Percentiles rank a stretch among this genome's conserved stretches.
Evolutionary conservation across 2,888 invertebrate genomes (phyloP).

Genomic region (Noctua comes): DNA sequence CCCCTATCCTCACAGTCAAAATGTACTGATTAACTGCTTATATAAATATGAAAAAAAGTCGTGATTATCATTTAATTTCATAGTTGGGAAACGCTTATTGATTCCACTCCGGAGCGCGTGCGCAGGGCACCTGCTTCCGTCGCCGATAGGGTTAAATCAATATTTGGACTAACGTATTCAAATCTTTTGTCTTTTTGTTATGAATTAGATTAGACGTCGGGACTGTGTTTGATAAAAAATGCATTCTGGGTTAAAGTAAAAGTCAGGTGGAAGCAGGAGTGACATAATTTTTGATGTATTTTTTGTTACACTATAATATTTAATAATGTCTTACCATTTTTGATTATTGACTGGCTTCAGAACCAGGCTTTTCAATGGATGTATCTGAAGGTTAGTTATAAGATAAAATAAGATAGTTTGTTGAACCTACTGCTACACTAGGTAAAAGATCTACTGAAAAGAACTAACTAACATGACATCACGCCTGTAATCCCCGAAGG

Average conservation of each 20-base stretch:
- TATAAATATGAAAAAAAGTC: slow-evolving; percentile 87
- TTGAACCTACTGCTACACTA: neutral
- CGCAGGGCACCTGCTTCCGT: slow-evolving; percentile 88
- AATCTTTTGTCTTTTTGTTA: slow-evolving; percentile 82
- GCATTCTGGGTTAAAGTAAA: slow-evolving; percentile 33
- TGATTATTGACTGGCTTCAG: neutral
- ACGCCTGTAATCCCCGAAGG: no score
- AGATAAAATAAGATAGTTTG: no score
- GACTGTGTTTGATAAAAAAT: slow-evolving; percentile 60
- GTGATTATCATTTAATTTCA: slow-evolving; percentile 91
- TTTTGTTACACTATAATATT: neutral
- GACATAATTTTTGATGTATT: neutral
- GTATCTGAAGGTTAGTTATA: no score
- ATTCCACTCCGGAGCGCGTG: slow-evolving; percentile 83
- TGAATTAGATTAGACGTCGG: slow-evolving; percentile 66
- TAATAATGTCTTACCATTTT: neutral
- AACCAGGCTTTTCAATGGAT: neutral
- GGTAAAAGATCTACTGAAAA: neutral
- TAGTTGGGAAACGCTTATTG: slow-evolving; percentile 88
- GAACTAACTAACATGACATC: neutral
- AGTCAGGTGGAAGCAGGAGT: slow-evolving; percentile 43
- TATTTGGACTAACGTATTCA: slow-evolving; percentile 89
- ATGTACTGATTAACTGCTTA: slow-evolving; percentile 86
- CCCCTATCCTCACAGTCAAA: slow-evolving; percentile 75
- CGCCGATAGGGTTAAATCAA: slow-evolving; percentile 90